These are phyloP conservation scores for Ctenochaetus hawaiiensis DNA, from an alignment of 2,797 vertebrate species.

Conservation along the genomic window DNA sequence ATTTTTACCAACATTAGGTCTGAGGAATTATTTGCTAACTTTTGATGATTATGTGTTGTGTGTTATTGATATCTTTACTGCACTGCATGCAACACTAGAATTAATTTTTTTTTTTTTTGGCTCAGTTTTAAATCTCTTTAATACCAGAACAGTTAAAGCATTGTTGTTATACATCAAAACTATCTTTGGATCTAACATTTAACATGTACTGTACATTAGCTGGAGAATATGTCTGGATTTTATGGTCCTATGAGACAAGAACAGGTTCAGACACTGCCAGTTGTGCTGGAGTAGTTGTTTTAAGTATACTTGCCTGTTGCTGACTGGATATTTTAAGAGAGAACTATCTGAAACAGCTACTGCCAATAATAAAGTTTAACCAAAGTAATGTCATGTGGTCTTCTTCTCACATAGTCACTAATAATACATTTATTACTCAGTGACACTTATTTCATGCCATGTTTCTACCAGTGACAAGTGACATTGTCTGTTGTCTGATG, in stretches of 20 bases:
- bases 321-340: slow-evolving; percentile 9
- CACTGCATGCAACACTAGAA: too few species aligned
- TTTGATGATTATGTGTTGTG: too few species aligned
- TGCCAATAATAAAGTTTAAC: not conserved
- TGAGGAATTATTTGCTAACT: too few species aligned
- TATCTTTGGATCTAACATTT: not conserved
- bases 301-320: slow-evolving; percentile 12
- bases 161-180: not conserved
- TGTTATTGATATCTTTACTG: too few species aligned
- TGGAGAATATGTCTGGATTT: slow-evolving; percentile 10
- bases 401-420: too few species aligned
- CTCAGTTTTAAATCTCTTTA: not conserved
- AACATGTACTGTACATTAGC: slow-evolving; percentile 12
- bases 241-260: slow-evolving; percentile 9
- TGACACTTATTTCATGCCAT: not conserved
- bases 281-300: slow-evolving; percentile 28
- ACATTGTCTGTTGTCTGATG: slow-evolving; percentile 1
- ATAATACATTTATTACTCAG: not conserved
- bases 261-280: not conserved
- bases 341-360: not conserved
- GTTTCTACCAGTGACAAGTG: not conserved
- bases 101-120: not conserved
- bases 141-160: not conserved
- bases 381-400: not conserved
- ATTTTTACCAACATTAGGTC: not conserved